These are phyloP conservation scores for Spinus olivaceus DNA, from an alignment of 2,797 vertebrate species.

Conservation along the genomic window DNA sequence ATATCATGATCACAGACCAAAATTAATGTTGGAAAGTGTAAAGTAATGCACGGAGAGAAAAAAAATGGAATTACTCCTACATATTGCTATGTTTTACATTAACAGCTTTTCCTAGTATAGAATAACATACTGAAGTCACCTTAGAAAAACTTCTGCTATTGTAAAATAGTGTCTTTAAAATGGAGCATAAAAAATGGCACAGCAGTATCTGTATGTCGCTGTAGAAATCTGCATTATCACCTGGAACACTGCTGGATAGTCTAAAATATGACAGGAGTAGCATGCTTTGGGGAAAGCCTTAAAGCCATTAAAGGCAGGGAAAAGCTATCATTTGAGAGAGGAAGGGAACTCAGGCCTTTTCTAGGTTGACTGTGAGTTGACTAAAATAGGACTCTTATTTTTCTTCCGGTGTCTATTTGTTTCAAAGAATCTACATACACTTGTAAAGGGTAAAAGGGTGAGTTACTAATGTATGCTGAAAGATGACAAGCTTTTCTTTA, in stretches of 20 bases:
- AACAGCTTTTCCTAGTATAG: conserved; percentile 29
- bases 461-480: neutral
- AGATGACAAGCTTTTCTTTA: neutral
- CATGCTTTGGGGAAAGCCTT: neutral
- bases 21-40: conserved; percentile 39
- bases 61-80: conserved; percentile 32
- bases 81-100: conserved; percentile 33
- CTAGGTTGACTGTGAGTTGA: neutral
- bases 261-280: neutral
- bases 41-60: conserved; percentile 16
- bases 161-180: neutral
- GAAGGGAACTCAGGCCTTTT: neutral
- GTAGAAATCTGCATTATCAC: neutral
- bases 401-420: neutral
- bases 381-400: neutral
- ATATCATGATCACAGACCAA: neutral
- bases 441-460: neutral
- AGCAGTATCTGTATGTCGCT: neutral
- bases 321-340: neutral
- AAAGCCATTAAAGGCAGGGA: neutral
- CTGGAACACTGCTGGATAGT: neutral
- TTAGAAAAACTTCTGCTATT: conserved; percentile 26
- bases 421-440: neutral
- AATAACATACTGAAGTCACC: conserved; percentile 16
- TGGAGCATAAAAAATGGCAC: neutral